phyloP scores from a whole-genome alignment of 2,888 invertebrate genomes.

The Trachelus iudaicus region DNA sequence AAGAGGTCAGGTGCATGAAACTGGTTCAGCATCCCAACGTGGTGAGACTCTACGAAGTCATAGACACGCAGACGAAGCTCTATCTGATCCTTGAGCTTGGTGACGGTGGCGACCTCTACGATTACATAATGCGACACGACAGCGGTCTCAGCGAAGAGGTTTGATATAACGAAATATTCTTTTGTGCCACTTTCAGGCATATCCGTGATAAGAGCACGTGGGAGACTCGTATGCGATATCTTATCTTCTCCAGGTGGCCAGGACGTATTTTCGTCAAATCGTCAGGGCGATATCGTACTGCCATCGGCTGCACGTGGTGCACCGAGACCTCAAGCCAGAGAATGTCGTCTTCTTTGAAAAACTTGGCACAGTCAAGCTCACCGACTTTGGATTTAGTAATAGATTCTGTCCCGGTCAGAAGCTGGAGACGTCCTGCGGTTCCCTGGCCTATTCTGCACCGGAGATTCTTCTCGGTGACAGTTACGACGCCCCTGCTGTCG shows the following conservation, averaged over 20 bases:
- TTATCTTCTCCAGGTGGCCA: constrained; percentile 73
- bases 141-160: constrained; percentile 81
- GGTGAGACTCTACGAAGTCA: constrained; percentile 97
- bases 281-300: constrained; percentile 98
- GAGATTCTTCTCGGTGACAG: constrained; percentile 98
- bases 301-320: constrained; percentile 89
- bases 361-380: constrained; percentile 95
- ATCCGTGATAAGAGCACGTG: not conserved
- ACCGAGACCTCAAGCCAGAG: constrained; percentile 97
- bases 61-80: constrained; percentile 98
- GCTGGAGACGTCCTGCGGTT: constrained; percentile 97
- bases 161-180: constrained; percentile 20
- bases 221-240: constrained; percentile 33
- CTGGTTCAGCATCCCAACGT: constrained; percentile 99
- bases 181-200: not conserved
- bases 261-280: constrained; percentile 96
- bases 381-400: constrained; percentile 98
- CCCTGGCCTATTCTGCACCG: constrained; percentile 98
- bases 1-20: constrained; percentile 98
- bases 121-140: constrained; percentile 97
- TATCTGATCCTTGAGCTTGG: constrained; percentile 97
- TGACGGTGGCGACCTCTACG: constrained; percentile 98
- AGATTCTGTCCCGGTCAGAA: constrained; percentile 96
- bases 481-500: constrained; percentile 98
- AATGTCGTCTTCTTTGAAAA: constrained; percentile 99